Evolutionary conservation across 2,113 vertebrate genomes (phyloP).

Genomic region (Potamarius usumacintae): DNA sequence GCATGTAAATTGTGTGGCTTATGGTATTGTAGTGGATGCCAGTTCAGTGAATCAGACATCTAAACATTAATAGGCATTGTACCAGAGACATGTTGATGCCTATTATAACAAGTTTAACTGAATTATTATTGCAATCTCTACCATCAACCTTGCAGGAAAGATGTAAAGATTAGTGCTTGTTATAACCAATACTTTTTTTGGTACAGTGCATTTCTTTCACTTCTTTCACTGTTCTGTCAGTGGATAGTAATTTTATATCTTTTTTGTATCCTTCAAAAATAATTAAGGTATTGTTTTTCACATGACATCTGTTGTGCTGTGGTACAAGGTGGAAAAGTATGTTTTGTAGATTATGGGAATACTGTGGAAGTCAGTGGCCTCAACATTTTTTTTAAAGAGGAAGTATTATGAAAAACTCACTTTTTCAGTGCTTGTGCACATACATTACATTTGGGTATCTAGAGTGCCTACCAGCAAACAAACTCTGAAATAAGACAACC

Average conservation of each 20-base stretch:
- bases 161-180: background rate
- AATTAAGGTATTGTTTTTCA: background rate
- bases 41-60: background rate
- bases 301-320: slow-evolving; percentile 5
- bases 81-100: background rate
- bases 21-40: background rate
- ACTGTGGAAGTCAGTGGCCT: slow-evolving; percentile 6
- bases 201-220: background rate
- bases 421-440: too few species aligned
- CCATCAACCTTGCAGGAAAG: slow-evolving; percentile 4
- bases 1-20: background rate
- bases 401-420: too few species aligned
- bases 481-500: too few species aligned
- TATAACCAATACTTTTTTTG: background rate
- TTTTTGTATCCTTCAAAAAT: background rate
- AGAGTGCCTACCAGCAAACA: too few species aligned
- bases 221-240: background rate
- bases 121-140: slow-evolving; percentile 5
- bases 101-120: slow-evolving; percentile 16
- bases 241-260: background rate
- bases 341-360: slow-evolving; percentile 23
- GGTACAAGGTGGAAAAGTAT: background rate
- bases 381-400: background rate
- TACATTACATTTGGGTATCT: too few species aligned
- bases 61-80: background rate